These are phyloP conservation scores for Etheostoma perlongum DNA, from an alignment of 2,797 vertebrate species.

Conservation along the genomic window DNA sequence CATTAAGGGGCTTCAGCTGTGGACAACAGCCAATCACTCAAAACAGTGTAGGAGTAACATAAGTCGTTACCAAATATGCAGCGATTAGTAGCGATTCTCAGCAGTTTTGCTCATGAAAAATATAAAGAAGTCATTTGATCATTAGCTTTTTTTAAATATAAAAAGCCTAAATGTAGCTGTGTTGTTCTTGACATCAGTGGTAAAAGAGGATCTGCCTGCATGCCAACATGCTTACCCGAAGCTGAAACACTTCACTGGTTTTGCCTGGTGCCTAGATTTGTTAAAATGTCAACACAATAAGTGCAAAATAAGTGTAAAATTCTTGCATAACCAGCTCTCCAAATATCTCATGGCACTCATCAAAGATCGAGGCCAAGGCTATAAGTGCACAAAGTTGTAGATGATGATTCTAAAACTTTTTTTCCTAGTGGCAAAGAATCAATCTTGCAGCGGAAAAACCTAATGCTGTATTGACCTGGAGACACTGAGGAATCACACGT, in stretches of 20 bases:
- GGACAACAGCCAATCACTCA: slow-evolving; percentile 61
- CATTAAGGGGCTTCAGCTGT: slow-evolving; percentile 51
- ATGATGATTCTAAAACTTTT: slow-evolving; percentile 52
- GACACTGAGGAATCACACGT: slow-evolving; percentile 61
- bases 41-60: slow-evolving; percentile 36
- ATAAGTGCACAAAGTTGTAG: slow-evolving; percentile 37
- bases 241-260: slow-evolving; percentile 44
- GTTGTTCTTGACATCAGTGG: slow-evolving; percentile 6
- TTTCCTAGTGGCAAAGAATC: slow-evolving; percentile 46
- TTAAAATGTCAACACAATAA: slow-evolving; percentile 56
- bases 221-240: slow-evolving; percentile 52
- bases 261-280: slow-evolving; percentile 36
- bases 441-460: slow-evolving; percentile 31
- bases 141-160: slow-evolving; percentile 29
- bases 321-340: slow-evolving; percentile 48
- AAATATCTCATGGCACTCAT: slow-evolving; percentile 52
- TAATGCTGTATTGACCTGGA: slow-evolving; percentile 47
- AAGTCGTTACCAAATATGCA: slow-evolving; percentile 30
- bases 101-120: slow-evolving; percentile 33
- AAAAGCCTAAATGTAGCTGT: slow-evolving; percentile 8
- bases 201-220: slow-evolving; percentile 37
- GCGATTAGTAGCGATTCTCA: slow-evolving; percentile 32
- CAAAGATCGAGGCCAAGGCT: slow-evolving; percentile 16
- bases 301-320: slow-evolving; percentile 50
- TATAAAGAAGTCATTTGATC: slow-evolving; percentile 6